phyloP scores from a whole-genome alignment of 2,888 invertebrate species.

The Coelogynopora nodosa region DNA sequence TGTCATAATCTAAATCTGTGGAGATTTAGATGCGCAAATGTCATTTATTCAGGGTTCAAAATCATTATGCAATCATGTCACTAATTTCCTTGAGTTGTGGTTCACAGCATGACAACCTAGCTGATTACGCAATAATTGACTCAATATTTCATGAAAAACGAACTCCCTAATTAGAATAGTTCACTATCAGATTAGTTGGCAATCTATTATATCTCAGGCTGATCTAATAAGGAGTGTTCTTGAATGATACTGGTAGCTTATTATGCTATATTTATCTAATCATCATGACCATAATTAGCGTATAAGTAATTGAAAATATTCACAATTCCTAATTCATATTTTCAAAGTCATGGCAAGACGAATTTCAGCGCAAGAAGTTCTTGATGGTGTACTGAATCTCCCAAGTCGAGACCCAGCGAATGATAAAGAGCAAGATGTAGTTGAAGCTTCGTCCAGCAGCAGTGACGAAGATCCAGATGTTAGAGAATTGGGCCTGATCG shows the following conservation, averaged over 20 bases:
- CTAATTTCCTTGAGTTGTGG: neutral
- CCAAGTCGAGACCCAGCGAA: conserved; percentile 12
- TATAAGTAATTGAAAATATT: neutral
- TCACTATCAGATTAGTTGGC: neutral
- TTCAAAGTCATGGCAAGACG: conserved; percentile 19
- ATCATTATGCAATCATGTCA: neutral
- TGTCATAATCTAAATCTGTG: neutral
- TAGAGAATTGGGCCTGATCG: neutral
- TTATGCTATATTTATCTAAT: too few species aligned
- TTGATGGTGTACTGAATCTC: neutral
- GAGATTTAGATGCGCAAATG: neutral
- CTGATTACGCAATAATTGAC: neutral
- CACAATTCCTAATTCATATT: neutral
- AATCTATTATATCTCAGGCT: too few species aligned
- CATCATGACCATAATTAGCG: too few species aligned
- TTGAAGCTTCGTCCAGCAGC: neutral
- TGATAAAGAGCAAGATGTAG: conserved; percentile 3
- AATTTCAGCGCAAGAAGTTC: neutral
- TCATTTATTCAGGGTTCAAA: neutral
- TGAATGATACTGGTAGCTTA: too few species aligned
- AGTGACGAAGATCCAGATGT: conserved; percentile 25
- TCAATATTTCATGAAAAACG: neutral
- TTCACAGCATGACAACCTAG: neutral
- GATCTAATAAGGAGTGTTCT: too few species aligned
- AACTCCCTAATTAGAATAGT: neutral